A percentile compares a stretch with the other conserved stretches of the same genome.
phyloP scores from a whole-genome alignment of 2,888 invertebrate genomes.

The Heliconius sara region DNA sequence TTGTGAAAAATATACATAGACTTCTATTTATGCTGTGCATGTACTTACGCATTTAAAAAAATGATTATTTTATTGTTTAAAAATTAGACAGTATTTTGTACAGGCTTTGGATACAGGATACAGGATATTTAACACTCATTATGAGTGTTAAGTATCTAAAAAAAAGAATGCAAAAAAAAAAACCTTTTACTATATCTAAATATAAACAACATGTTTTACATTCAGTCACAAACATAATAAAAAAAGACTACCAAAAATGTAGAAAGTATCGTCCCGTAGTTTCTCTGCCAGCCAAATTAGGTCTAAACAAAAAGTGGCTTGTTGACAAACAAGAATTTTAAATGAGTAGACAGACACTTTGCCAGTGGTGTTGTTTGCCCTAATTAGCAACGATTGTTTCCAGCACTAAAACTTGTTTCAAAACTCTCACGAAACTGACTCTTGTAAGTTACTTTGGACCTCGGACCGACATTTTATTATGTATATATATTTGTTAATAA shows the following conservation, averaged over 20 bases:
- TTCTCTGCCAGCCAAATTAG: slow-evolving; percentile 31
- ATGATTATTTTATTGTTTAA: no score
- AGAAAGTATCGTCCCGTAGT: slow-evolving; percentile 54
- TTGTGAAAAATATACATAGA: no score
- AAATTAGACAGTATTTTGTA: no score
- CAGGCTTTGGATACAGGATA: no score
- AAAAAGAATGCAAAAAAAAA: no score
- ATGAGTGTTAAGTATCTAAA: no score
- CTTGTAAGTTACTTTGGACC: slow-evolving; percentile 16
- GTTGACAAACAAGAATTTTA: slow-evolving; percentile 40
- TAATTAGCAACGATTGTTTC: slow-evolving; percentile 44
- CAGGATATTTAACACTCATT: no score
- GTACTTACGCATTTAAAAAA: no score
- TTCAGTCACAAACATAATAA: slow-evolving; percentile 61
- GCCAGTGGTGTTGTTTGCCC: slow-evolving; percentile 39
- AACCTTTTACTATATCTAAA: neutral
- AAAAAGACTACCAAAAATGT: slow-evolving; percentile 56
- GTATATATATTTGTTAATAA: neutral
- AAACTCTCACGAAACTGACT: slow-evolving; percentile 18
- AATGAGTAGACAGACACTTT: slow-evolving; percentile 38
- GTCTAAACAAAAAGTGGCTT: slow-evolving; percentile 36
- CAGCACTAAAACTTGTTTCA: slow-evolving; percentile 31
- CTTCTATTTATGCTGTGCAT: no score
- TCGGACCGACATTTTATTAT: neutral
- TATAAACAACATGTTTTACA: neutral